Base-by-base conservation (phyloP, 1,140 invertebrate species). In the Drosophila sp. region DNA sequence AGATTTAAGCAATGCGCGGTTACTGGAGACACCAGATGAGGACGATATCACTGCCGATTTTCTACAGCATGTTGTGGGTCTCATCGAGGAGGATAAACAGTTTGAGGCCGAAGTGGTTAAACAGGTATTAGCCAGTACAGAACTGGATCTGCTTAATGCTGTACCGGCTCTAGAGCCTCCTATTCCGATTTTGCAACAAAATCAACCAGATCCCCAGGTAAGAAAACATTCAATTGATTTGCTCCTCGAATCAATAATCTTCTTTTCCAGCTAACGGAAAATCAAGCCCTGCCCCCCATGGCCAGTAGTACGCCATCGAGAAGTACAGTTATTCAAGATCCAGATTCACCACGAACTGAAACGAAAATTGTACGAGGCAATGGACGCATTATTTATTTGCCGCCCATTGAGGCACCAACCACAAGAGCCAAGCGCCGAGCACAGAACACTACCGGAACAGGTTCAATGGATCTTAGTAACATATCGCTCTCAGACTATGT, bases 361-460 rank as follows among this genome's bases (percentile, higher is more conserved):
- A 94, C 95, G 68, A 95, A 96, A 92, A 95, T 96, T 80, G 93
- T 96, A 4, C 85, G 94, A 33, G 93, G 95, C 4, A 95, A 96
- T 87, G 95, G 95, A 5, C 93, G 95, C 44, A 93, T 96, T 23
- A 95, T 96, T 60, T 95, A 95, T 4, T 91, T 97, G 66, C 96
- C 96, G 17, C 96, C 96, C 1, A 96, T 96, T 47, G 96, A 96
- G 92, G 95, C 96, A 30, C 96, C 95, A n/a, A 94, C 95, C 7
- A 96, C 95, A 1, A 91, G 95, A 60, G 93, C 86, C 66, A 93
- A 89, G 77, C 91, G 87, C 47, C 80, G 91, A 3, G 91, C 91
- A 6, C 86, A 91, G 63, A 73, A 74, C 55, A 66, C 82, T 5
- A 11, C 75, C 8, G 11, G 10, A 0, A 35, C 65, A 1, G 70